A percentile compares a stretch with the other conserved stretches of the same genome.
phyloP scores from a whole-genome alignment of 2,888 invertebrate species.

The Troides oblongomaculatus region DNA sequence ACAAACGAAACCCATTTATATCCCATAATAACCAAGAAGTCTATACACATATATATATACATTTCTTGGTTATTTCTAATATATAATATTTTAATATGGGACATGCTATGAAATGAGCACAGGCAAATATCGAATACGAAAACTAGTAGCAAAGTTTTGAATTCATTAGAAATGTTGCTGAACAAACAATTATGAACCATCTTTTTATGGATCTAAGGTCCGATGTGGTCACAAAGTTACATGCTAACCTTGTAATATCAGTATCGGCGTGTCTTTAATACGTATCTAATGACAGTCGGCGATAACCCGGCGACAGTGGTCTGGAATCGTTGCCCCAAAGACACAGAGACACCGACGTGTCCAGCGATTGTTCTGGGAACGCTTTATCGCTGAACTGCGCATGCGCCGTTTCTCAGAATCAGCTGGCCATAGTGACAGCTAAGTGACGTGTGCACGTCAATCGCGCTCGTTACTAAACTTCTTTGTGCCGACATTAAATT shows the following conservation, averaged over 20 bases:
- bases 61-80: background rate
- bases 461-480: constrained; percentile 16
- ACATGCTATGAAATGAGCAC: background rate
- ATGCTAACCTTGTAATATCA: background rate
- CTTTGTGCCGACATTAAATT: constrained; percentile 5
- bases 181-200: background rate
- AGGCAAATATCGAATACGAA: background rate
- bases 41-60: background rate
- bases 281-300: constrained; percentile 25
- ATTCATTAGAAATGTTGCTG: background rate
- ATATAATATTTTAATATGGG: background rate
- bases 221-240: background rate
- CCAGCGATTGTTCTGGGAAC: constrained; percentile 13
- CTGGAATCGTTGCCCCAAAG: constrained; percentile 42
- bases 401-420: constrained; percentile 47
- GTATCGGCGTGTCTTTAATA: constrained; percentile 2
- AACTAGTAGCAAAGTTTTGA: background rate
- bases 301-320: constrained; percentile 35
- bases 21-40: too few relatives aligned
- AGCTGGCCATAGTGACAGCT: constrained; percentile 40
- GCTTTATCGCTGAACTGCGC: constrained; percentile 19
- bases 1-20: too few relatives aligned
- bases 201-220: background rate
- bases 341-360: constrained; percentile 43
- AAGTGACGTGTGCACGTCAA: constrained; percentile 36